Percentiles rank a stretch among this genome's conserved stretches.
Conservation (phyloP, 2,113 vertebrate genomes). For the Ageneiosus marmoratus region DNA sequence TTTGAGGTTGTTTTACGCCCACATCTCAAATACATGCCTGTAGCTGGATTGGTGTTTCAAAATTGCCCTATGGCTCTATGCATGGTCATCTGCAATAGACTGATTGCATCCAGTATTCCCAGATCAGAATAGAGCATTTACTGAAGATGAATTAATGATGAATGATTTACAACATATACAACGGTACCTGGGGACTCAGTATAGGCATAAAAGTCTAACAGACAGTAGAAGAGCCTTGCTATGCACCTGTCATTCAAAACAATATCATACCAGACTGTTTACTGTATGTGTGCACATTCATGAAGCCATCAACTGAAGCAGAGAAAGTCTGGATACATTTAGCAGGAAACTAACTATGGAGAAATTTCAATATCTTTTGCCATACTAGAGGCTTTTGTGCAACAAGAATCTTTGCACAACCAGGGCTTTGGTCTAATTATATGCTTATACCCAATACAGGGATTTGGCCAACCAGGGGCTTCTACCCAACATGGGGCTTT, state of each 20-base stretch:
- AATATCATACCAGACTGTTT: neutral
- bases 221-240: neutral
- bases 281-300: neutral
- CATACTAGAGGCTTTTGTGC: neutral
- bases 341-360: neutral
- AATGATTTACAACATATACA: neutral
- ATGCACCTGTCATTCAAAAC: neutral
- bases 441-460: neutral
- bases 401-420: neutral
- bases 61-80: neutral
- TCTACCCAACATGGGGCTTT: neutral
- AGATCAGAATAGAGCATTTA: neutral
- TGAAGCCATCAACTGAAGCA: neutral
- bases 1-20: neutral
- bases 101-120: neutral
- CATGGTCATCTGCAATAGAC: neutral
- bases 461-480: neutral
- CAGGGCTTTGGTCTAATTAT: neutral
- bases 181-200: neutral
- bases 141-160: neutral
- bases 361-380: neutral
- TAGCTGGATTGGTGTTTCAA: neutral
- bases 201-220: neutral
- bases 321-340: neutral
- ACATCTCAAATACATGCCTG: neutral